Evolutionary conservation across 2,113 vertebrate species (phyloP).

Genomic region (Alligator mississippiensis): DNA sequence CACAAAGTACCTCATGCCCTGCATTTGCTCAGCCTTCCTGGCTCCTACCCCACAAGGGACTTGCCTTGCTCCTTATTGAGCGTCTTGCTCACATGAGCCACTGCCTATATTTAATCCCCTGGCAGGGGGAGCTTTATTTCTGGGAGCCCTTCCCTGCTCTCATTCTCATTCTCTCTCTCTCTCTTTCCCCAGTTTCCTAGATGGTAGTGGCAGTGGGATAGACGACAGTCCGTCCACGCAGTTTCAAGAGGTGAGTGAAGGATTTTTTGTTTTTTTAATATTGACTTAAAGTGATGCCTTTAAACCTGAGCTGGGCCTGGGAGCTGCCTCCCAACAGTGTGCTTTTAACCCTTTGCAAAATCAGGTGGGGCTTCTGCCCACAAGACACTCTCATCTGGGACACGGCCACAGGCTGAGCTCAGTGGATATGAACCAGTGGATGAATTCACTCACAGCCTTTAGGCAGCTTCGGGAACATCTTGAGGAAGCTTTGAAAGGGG

Average conservation of each 20-base stretch:
- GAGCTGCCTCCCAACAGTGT: no score
- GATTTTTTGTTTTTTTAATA: no score
- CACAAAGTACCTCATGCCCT: neutral
- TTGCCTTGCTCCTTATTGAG: constrained; percentile 43
- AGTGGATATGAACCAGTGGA: no score
- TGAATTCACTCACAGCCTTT: neutral
- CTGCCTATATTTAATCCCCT: neutral
- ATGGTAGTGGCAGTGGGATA: constrained; percentile 82
- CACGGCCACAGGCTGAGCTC: no score
- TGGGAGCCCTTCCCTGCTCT: neutral
- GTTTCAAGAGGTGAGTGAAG: constrained; percentile 89
- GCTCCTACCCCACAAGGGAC: neutral
- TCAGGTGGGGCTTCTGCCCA: no score
- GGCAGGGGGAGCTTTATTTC: neutral
- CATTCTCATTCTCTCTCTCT: neutral
- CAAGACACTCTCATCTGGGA: no score
- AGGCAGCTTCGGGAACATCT: neutral
- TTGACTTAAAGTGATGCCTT: neutral
- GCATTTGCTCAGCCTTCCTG: neutral
- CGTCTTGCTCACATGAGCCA: constrained; percentile 8
- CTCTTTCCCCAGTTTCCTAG: constrained; percentile 86
- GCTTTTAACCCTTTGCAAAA: no score
- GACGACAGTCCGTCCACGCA: constrained; percentile 90
- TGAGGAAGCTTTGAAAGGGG: neutral
- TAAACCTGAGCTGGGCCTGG: fast-evolving